Base-by-base conservation (phyloP, 2,113 vertebrate species). In the Ursus arctos region DNA sequence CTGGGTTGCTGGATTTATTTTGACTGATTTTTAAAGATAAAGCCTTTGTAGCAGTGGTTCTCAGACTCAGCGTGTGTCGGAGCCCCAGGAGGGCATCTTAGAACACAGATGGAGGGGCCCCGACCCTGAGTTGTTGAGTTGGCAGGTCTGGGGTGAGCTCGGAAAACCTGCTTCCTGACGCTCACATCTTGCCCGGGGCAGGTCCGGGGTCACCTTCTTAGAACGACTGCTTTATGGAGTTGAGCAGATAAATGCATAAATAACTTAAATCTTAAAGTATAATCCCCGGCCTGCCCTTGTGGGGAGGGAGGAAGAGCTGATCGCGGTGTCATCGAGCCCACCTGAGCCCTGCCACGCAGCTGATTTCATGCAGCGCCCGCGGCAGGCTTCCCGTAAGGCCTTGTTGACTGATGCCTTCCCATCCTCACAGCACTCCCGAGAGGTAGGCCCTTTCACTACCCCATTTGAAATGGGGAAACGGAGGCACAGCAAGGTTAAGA, bases 251-350 rank as follows among this genome's bases (percentile, higher is more conserved):
- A 55, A 13, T n/a, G 12, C 57, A 22, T 2, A 47, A 88, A 12
- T 33, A 28, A n/a, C n/a, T 84, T 31, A 82, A 7, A 88, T 19
- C 40, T 16, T 12, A 22, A 47, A 31, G 7, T 18, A 19, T 9
- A 36, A 47, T 1, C 80, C 67, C 33, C 19, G 67, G 55, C 13
- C 2, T 26, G 24, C 22, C 33, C 12, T 6, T 2, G 5, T 18
- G 74, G 31, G 9, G 40, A 61, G 19, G 19, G 6, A 24, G 19
- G 10, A 69, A 6, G 47, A 49, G 47, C 36, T 26, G 90, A 4
- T 19, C 3, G 49, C 9, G 40, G 8, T 0, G 0, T 3, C 11
- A 1, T 1, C 7, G 2, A 1, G 28, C 3, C 63, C 9, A 24
- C 49, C 19, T 0, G 0, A 13, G 12, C 1, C 1, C 76, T 3